A percentile compares a stretch with the other conserved stretches of the same genome.
Conservation (phyloP, 2,797 vertebrate species). For the Pipistrellus nathusii region DNA sequence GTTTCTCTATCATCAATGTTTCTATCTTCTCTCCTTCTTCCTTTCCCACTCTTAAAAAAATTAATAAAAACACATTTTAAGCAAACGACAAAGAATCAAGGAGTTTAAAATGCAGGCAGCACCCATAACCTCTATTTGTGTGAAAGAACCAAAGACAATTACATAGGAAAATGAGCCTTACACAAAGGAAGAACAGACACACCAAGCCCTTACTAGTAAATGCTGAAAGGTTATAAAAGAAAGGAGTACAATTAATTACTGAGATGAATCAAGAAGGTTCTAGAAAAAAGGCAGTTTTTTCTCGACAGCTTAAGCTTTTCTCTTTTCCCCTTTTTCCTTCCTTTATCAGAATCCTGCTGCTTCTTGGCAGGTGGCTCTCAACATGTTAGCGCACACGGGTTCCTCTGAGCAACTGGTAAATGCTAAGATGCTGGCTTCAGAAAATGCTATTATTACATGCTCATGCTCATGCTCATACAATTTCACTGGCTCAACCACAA, state of each 20-base stretch:
- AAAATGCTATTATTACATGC: background rate
- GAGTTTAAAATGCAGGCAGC: background rate
- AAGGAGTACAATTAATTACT: background rate
- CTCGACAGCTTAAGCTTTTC: background rate
- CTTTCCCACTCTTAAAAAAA: too few species aligned
- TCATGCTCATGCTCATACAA: background rate
- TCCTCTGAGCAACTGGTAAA: background rate
- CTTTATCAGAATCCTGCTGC: background rate
- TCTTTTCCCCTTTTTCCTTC: background rate
- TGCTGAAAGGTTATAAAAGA: background rate
- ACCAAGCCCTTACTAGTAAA: background rate
- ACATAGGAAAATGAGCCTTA: background rate
- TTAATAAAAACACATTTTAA: too few species aligned
- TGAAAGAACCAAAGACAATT: background rate
- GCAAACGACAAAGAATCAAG: background rate
- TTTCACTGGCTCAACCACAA: background rate
- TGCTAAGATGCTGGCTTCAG: background rate
- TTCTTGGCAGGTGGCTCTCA: background rate
- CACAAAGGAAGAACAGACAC: background rate
- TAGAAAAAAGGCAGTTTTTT: background rate
- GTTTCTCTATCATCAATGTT: background rate
- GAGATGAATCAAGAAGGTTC: background rate
- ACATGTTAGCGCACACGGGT: background rate
- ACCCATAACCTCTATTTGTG: background rate
- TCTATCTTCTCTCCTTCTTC: background rate